These are phyloP conservation scores for Parelbella ahira DNA, from an alignment of 2,888 invertebrate species.

Conservation along the genomic window DNA sequence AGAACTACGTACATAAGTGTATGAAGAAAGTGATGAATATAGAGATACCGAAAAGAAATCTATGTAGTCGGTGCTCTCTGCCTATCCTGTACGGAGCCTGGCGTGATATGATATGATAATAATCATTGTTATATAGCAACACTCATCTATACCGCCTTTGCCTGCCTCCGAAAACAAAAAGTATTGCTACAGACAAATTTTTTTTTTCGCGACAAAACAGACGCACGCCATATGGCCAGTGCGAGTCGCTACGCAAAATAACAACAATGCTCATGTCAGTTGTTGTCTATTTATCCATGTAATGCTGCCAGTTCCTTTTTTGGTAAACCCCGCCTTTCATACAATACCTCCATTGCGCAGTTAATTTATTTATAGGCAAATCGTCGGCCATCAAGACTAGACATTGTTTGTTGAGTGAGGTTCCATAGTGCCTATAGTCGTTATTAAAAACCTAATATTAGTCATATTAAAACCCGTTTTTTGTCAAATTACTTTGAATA, in stretches of 20 bases:
- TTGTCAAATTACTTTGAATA: no score
- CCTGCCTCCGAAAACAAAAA: slow-evolving; percentile 1
- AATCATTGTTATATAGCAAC: no score
- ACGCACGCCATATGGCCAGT: slow-evolving; percentile 70
- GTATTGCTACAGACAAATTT: neutral
- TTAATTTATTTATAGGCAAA: slow-evolving; percentile 25
- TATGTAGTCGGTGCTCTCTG: no score
- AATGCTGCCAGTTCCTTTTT: slow-evolving; percentile 16
- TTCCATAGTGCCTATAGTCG: no score
- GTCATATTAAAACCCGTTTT: no score
- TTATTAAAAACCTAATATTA: no score
- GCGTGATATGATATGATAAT: no score
- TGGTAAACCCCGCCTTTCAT: slow-evolving; percentile 18
- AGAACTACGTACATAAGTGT: no score
- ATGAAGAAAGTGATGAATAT: no score
- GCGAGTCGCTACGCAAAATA: slow-evolving; percentile 70
- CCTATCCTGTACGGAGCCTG: no score
- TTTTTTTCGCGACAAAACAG: slow-evolving; percentile 49
- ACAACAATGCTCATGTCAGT: slow-evolving; percentile 65
- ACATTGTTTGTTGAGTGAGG: slow-evolving; percentile 16
- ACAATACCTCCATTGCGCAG: slow-evolving; percentile 15
- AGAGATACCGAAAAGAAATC: no score
- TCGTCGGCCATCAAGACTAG: slow-evolving; percentile 24
- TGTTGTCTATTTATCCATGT: slow-evolving; percentile 52
- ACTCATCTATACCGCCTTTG: no score